Conservation (phyloP, 2,888 invertebrate genomes). For the Perdita meconis region DNA sequence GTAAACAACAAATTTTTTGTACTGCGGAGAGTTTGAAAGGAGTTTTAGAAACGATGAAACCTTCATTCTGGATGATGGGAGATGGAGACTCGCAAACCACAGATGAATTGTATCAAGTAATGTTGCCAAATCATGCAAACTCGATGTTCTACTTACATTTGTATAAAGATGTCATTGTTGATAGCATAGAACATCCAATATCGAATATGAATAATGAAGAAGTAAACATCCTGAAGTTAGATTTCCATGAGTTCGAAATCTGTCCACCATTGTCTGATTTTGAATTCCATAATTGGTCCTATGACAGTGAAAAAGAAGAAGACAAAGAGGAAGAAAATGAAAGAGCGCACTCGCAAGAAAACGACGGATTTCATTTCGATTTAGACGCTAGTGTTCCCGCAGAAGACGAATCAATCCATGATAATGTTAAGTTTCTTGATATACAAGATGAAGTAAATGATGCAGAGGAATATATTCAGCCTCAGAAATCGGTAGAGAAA, state of each 20-base stretch:
- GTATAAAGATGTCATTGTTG: slow-evolving; percentile 73
- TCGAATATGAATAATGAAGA: slow-evolving; percentile 1
- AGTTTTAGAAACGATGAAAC: slow-evolving; percentile 62
- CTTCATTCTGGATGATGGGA: slow-evolving; percentile 63
- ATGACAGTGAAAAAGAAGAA: slow-evolving; percentile 84
- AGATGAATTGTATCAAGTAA: slow-evolving; percentile 73
- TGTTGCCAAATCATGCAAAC: slow-evolving; percentile 70
- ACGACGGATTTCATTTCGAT: slow-evolving; percentile 73
- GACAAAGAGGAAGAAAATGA: slow-evolving; percentile 23
- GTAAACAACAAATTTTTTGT: slow-evolving; percentile 58
- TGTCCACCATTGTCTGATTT: slow-evolving; percentile 88
- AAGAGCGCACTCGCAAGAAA: too few species aligned
- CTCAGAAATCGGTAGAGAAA: slow-evolving; percentile 49
- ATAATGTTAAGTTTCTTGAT: slow-evolving; percentile 56
- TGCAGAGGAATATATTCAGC: slow-evolving; percentile 35
- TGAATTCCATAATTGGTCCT: slow-evolving; percentile 87
- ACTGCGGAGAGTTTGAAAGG: slow-evolving; percentile 68
- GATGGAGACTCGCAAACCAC: slow-evolving; percentile 72
- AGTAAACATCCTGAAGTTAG: slow-evolving; percentile 71
- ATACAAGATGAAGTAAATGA: slow-evolving; percentile 57
- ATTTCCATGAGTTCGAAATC: slow-evolving; percentile 82
- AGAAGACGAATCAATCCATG: slow-evolving; percentile 41
- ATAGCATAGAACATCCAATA: slow-evolving; percentile 50
- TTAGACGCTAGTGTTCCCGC: slow-evolving; percentile 75
- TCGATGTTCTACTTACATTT: slow-evolving; percentile 67